Evolutionary conservation across 2,888 invertebrate species (phyloP), one percentile per base, ranked within the genome.

Genomic region (Hetaerina titia): DNA sequence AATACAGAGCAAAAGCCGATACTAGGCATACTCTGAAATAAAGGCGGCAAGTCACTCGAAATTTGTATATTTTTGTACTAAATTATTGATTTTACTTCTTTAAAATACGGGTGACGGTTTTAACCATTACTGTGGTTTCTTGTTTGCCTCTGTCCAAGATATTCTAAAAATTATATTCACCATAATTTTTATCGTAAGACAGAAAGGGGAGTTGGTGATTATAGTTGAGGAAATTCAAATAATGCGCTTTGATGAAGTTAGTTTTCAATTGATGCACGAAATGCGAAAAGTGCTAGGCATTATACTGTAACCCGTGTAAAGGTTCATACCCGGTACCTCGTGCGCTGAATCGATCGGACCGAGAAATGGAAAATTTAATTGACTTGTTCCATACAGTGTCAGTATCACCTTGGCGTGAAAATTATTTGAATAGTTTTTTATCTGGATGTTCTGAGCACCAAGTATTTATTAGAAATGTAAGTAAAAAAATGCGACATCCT

Each of bases 391-490:
- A 69, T 22, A 56, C 69, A 13, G 92, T 92, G 19, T 13, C 69
- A 8, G 56, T 69, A 31, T 92, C 92, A 56, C 57, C 92, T 25
- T 69, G 69, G 31, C 69, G 92, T 0, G 69, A 74, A 22, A 69
- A 64, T n/a, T 92, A 69, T 57, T 74, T 92, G 92, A 69, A 22
- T 74, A 22, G 19, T n/a, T 19, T 92, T 56, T 56, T 92, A 69
- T 25, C 25, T 22, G 69, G 56, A 19, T 92, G 92, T 74, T n/a
- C 69, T 31, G 92, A 92, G 69, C 92, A 92, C 22, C 92, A 92
- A 92, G 69, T 56, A 22, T 92, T 92, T n/a, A 69, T 25, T 92
- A 8, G 45, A 60, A 69, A 9, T 69, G 92, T 92, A 74, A 8
- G 92, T 64, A 19, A 45, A 45, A 45, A 45, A 45, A 45, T 45